Conservation (phyloP, 2,113 vertebrate genomes). For the Galbula dea region DNA sequence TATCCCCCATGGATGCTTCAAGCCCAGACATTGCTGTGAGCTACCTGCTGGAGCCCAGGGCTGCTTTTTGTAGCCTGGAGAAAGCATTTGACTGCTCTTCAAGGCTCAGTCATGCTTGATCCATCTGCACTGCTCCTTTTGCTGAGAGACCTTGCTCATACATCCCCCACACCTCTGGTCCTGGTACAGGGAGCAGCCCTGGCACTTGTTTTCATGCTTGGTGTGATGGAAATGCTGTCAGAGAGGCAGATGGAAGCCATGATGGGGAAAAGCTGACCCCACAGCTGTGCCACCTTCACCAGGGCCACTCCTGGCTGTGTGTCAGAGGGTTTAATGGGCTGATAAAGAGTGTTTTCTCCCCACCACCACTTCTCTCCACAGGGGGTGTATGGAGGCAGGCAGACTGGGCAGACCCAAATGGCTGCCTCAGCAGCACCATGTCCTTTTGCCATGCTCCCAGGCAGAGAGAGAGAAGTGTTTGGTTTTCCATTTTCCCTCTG, state of each 20-base stretch:
- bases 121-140: not conserved
- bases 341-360: not conserved
- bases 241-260: not conserved
- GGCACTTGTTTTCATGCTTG: not conserved
- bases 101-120: fast-evolving
- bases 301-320: not conserved
- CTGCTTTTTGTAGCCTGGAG: not conserved
- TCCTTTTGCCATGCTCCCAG: not conserved
- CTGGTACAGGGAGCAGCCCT: not conserved
- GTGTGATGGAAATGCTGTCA: not conserved
- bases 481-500: not conserved
- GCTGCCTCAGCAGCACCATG: not conserved
- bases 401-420: not conserved
- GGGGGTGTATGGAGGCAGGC: not conserved
- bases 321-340: not conserved
- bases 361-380: not conserved
- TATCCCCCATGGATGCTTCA: not conserved
- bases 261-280: not conserved
- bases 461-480: not conserved
- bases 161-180: fast-evolving
- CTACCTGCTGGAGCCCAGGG: not conserved
- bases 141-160: not conserved
- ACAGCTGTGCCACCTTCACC: not conserved
- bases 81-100: not conserved
- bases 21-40: not conserved